phyloP scores from a whole-genome alignment of 2,113 vertebrate genomes.

The Hassar affinis region DNA sequence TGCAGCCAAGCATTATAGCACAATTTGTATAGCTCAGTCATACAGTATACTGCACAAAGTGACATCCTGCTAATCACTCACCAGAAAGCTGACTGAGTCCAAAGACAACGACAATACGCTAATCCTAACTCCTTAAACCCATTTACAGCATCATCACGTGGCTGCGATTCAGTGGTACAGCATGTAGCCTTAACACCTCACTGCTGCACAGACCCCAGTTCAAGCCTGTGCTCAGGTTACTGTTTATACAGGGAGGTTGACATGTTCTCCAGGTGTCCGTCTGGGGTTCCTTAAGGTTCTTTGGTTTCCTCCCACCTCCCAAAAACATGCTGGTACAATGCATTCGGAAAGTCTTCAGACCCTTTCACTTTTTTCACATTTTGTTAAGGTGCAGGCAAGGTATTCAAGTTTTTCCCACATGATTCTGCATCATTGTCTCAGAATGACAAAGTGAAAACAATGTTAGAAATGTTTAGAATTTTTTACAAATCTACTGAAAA shows the following conservation, averaged over 20 bases:
- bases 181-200: background rate
- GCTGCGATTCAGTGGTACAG: background rate
- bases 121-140: background rate
- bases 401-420: too few species aligned
- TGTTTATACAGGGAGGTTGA: background rate
- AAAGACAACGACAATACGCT: background rate
- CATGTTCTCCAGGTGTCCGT: background rate
- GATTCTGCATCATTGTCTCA: too few species aligned
- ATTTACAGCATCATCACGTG: background rate
- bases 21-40: background rate
- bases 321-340: background rate
- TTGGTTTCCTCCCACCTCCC: background rate
- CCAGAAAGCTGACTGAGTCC: background rate
- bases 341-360: too few species aligned
- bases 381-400: too few species aligned
- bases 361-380: too few species aligned
- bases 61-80: background rate
- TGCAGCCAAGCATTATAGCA: background rate
- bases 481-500: too few species aligned
- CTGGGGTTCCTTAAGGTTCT: background rate
- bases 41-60: background rate
- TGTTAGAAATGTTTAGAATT: too few species aligned
- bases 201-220: too few species aligned
- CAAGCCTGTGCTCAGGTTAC: background rate
- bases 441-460: too few species aligned